Evolutionary conservation across 64 coral and sea anemone species (phyloP).

Genomic region (Trachythela sp.): DNA sequence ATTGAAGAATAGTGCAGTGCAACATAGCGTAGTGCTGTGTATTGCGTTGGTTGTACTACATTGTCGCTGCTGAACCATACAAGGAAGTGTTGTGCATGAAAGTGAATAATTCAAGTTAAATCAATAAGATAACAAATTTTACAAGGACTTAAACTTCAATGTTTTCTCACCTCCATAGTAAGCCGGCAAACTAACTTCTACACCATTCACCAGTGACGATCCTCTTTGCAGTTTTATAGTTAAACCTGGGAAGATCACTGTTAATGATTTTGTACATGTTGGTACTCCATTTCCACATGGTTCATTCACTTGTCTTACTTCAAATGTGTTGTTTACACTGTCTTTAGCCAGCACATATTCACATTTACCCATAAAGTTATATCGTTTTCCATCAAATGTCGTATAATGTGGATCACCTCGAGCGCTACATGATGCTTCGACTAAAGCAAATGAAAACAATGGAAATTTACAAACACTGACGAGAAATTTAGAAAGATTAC

Average conservation of each 20-base stretch:
- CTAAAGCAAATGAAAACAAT: too few relatives aligned
- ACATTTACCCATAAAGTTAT: neutral
- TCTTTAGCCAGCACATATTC: neutral
- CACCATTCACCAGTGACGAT: neutral
- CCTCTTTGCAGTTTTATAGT: neutral
- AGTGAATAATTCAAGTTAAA: too few relatives aligned
- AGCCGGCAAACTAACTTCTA: neutral
- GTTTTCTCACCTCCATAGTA: neutral
- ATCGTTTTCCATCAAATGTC: neutral
- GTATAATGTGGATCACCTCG: neutral
- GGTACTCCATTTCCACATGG: neutral
- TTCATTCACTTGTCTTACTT: neutral
- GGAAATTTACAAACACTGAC: too few relatives aligned
- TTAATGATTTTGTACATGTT: neutral
- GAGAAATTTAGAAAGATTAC: too few relatives aligned
- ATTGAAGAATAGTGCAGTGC: too few relatives aligned
- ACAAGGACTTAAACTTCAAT: too few relatives aligned
- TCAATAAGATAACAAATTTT: too few relatives aligned
- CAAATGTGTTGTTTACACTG: neutral
- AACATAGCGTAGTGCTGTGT: too few relatives aligned
- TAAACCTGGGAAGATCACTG: neutral
- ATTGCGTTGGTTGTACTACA: too few relatives aligned
- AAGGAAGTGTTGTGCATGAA: too few relatives aligned
- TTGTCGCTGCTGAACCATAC: too few relatives aligned
- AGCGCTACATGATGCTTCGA: neutral